Evolutionary conservation across 2,113 vertebrate genomes (phyloP), one percentile per base, ranked within the genome.

Genomic region (Apteryx mantelli): DNA sequence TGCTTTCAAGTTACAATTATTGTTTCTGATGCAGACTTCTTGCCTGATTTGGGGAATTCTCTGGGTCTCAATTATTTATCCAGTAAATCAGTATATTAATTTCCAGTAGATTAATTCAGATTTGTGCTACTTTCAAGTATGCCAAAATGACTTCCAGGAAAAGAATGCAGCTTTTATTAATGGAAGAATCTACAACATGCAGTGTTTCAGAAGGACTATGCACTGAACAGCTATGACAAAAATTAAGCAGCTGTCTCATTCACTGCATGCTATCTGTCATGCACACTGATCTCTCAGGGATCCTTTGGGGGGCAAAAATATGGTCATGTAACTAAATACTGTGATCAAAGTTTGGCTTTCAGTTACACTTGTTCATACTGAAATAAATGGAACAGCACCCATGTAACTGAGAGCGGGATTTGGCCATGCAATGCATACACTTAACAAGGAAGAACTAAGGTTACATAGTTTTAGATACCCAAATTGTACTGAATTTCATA

Each of bases 201-300:
- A 68, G 55, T 9, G 26, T 82, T 94, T 88, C 73, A 61, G 52
- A 71, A 38, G 58, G 58, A 74, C 84, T 73, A 48, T 50, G 65
- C 36, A 50, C 32, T 42, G 66, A 89, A 63, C 66, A 96, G 63
- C 92, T 89, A 97, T 94, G 97, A 81, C 86, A 97, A 95, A 96
- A 95, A 95, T 95, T 85, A 92, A 95, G 79, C 97, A 97, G 96
- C 96, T 97, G 97, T 82, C 64, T 93, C 89, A 64, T 91, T 93
- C 86, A 83, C 75, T 52, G 60, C 77, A 81, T 88, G 73, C 73
- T 93, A 52, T 97, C 80, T 93, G 78, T 90, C 93, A 95, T 10
- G 76, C 13, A 88, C 71, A 68, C 42, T 82, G 66, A 88, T 87
- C 40, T 88, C 44, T 18, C 50, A 66, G 32, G 14, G 84, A 65